phyloP scores from a whole-genome alignment of 2,113 vertebrate genomes.

The Myrmecophaga tridactyla region DNA sequence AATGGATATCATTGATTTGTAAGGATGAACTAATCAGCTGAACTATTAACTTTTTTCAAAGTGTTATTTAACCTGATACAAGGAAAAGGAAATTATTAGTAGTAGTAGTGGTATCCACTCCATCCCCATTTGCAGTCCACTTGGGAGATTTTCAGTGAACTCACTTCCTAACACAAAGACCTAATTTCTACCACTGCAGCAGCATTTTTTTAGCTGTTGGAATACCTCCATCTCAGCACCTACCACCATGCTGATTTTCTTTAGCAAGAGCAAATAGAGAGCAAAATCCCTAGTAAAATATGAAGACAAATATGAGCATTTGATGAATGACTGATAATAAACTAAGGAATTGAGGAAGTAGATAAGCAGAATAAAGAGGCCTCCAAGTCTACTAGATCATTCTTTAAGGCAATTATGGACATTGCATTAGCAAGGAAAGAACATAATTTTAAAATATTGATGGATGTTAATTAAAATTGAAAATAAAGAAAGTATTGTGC shows the following conservation, averaged over 20 bases:
- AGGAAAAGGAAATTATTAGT: neutral
- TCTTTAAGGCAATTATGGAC: neutral
- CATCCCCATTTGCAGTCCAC: neutral
- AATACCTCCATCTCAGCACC: neutral
- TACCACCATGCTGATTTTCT: neutral
- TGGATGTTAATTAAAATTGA: neutral
- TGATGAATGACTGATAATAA: neutral
- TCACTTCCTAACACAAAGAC: neutral
- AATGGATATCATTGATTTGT: neutral
- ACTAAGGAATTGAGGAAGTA: neutral
- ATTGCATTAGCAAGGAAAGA: neutral
- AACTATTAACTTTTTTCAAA: neutral
- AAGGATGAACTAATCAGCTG: neutral
- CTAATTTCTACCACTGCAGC: neutral
- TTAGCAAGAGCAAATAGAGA: neutral
- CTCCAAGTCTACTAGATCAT: neutral
- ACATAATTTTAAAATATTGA: neutral
- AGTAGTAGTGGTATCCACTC: too few species aligned
- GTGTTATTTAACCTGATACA: neutral
- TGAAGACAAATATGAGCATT: neutral
- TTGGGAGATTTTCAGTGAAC: neutral
- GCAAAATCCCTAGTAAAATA: neutral
- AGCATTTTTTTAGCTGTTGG: neutral
- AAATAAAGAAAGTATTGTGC: neutral
- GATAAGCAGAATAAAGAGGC: neutral